Conservation (phyloP, 2,888 invertebrate genomes). For the Danaus chrysippus region DNA sequence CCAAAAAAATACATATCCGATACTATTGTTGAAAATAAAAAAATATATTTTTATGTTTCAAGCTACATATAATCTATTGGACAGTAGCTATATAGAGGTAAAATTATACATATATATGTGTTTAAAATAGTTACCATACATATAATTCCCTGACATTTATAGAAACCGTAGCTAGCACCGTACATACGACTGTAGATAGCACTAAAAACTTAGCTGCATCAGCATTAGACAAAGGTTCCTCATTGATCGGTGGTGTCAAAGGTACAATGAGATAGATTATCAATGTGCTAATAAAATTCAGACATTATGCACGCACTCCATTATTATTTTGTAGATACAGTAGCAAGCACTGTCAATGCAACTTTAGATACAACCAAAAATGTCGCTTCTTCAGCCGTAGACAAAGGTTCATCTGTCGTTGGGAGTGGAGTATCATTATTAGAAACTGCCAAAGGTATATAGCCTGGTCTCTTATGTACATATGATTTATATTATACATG, state of each 20-base stretch:
- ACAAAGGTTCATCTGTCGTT: conserved; percentile 45
- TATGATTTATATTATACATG: background rate
- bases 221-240: conserved; percentile 47
- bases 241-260: conserved; percentile 48
- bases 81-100: conserved; percentile 35
- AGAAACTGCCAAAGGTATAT: conserved; percentile 25
- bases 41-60: background rate
- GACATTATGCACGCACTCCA: background rate
- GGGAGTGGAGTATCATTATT: conserved; percentile 35
- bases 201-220: conserved; percentile 53
- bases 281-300: background rate
- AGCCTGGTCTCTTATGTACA: background rate
- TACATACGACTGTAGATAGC: conserved; percentile 49
- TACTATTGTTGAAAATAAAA: background rate
- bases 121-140: background rate
- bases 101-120: conserved; percentile 19
- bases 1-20: background rate
- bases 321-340: conserved; percentile 44
- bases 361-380: conserved; percentile 53
- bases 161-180: conserved; percentile 48
- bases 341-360: conserved; percentile 42
- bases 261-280: conserved; percentile 37
- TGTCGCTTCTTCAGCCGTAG: conserved; percentile 46
- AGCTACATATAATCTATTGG: conserved; percentile 1
- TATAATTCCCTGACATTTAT: conserved; percentile 28